These are phyloP conservation scores for Venustoraphidia nigricollis DNA, from an alignment of 2,888 invertebrate species.

Conservation along the genomic window DNA sequence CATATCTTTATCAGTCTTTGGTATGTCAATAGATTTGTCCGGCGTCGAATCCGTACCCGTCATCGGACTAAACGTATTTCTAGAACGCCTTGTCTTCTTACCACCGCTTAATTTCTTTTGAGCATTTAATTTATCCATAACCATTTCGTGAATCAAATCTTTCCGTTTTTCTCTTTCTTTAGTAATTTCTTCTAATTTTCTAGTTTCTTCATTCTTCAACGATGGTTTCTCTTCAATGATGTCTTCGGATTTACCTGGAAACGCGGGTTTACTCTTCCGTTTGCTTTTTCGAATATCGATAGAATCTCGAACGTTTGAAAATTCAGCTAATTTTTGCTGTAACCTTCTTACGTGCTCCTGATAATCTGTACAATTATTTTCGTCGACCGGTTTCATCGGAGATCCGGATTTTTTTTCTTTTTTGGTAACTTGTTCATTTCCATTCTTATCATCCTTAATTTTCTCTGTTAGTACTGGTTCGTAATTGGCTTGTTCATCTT, in stretches of 20 bases:
- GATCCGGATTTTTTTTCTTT: slow-evolving; percentile 7
- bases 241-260: slow-evolving; percentile 18
- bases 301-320: slow-evolving; percentile 52
- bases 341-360: slow-evolving; percentile 48
- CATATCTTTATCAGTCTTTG: no score
- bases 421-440: slow-evolving; percentile 3
- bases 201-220: slow-evolving; percentile 28
- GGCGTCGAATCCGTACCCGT: no score
- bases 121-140: slow-evolving; percentile 60
- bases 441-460: slow-evolving; percentile 5
- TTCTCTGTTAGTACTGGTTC: slow-evolving; percentile 10
- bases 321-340: slow-evolving; percentile 51
- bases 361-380: slow-evolving; percentile 24
- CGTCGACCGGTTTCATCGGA: slow-evolving; percentile 5
- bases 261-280: slow-evolving; percentile 23
- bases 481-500: slow-evolving; percentile 18
- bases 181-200: slow-evolving; percentile 60
- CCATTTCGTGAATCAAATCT: slow-evolving; percentile 65
- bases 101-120: slow-evolving; percentile 46
- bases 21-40: no score
- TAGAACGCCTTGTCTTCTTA: slow-evolving; percentile 27
- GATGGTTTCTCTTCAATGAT: slow-evolving; percentile 18
- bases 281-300: slow-evolving; percentile 45
- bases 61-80: slow-evolving; percentile 26
- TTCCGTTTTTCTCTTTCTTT: slow-evolving; percentile 71